Base-by-base conservation (phyloP, 2,113 vertebrate species). In the Ardeotis arabs region DNA sequence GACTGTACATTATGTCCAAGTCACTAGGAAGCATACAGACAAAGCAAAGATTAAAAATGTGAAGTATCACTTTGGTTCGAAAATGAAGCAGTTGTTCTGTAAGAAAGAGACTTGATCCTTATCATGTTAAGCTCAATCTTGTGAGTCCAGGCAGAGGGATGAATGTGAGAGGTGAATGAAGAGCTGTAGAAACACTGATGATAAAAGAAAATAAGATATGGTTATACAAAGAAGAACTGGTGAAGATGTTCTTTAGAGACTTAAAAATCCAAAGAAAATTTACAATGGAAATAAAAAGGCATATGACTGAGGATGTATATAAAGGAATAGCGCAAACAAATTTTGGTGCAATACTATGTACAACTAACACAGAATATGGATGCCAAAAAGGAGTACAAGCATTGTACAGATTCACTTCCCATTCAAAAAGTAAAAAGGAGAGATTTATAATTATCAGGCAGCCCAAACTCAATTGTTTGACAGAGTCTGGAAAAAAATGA, bases 71-170 rank as follows among this genome's bases (percentile, higher is more conserved):
- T 89, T 49, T 69, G 35, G 27, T 60, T 39, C 2, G 1, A 81
- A 91, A 69, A 35, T 12, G 11, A 37, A 87, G n/a, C 3, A 31
- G 58, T 77, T 72, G 41, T 15, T 87, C 47, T 53, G 9, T 35
- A 75, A 52, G 63, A 80, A 80, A 47, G 31, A 64, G 33, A 25
- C 13, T 6, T 4, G 55, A 22, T 77, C 47, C 56, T 67, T 31
- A 7, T 14, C 60, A n/a, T 20, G 35, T 35, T 29, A 39, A 56
- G 39, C 60, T 76, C 72, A 39, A 35, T 16, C 39, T 73, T 4
- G 1, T 56, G 68, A 45, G 37, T 6, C 29, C 59, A 22, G 47
- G 56, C 62, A 53, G 37, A 25, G 0, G 1, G 25, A 35, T 31
- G 41, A 74, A 74, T 18, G 41, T 37, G 19, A 69, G 19, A 74